Percentiles rank a stretch among this genome's conserved stretches.
These are phyloP conservation scores for Syrista parreyssii DNA, from an alignment of 2,888 invertebrate species.

Conservation along the genomic window DNA sequence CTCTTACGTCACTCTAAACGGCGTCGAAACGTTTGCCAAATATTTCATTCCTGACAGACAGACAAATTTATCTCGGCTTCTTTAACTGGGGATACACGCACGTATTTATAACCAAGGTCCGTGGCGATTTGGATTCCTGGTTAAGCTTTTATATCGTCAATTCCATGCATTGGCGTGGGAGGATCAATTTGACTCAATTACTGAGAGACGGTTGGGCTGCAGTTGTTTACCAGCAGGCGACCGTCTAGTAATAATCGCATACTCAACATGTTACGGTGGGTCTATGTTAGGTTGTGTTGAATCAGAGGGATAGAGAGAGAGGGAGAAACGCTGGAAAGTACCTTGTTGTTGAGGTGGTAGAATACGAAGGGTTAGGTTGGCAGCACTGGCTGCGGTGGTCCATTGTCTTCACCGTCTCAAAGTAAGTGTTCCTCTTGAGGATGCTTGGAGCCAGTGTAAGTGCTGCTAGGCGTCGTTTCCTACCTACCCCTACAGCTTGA, in stretches of 20 bases:
- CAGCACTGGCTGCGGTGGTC: background rate
- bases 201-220: slow-evolving; percentile 9
- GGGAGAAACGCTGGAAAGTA: background rate
- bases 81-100: background rate
- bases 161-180: slow-evolving; percentile 3
- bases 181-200: slow-evolving; percentile 15
- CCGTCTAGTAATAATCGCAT: slow-evolving; percentile 19
- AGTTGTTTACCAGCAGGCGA: slow-evolving; percentile 22
- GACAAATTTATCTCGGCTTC: background rate
- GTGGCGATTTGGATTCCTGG: background rate
- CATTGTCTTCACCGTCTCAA: slow-evolving; percentile 12
- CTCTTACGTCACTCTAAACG: background rate
- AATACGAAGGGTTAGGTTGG: background rate
- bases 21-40: background rate
- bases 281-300: background rate
- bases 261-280: background rate
- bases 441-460: slow-evolving; percentile 1
- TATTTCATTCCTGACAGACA: background rate
- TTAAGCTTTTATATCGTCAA: background rate
- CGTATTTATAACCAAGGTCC: background rate
- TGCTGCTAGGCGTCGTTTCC: background rate
- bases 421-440: slow-evolving; percentile 20
- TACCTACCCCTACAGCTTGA: background rate
- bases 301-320: background rate
- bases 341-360: background rate